Evolutionary conservation across 2,797 vertebrate genomes (phyloP).

Genomic region (Jordanella pulchra): DNA sequence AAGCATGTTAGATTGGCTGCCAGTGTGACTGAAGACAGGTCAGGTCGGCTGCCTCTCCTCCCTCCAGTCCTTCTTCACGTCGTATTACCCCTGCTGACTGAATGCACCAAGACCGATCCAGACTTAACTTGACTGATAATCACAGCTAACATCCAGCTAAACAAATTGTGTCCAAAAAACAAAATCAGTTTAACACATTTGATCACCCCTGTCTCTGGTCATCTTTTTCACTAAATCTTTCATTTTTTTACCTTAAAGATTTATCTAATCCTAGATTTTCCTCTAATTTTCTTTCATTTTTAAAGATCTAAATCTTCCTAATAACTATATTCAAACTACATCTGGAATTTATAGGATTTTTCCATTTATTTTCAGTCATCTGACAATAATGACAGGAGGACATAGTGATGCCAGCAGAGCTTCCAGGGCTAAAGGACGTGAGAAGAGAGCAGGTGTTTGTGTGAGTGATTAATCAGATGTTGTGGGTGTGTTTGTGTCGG

Average conservation of each 20-base stretch:
- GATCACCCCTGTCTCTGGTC: too few species aligned
- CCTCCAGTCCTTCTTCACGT: too few species aligned
- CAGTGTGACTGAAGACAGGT: too few species aligned
- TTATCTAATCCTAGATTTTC: background rate
- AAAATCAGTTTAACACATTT: too few species aligned
- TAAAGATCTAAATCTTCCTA: background rate
- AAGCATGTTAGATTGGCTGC: too few species aligned
- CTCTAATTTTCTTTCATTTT: background rate
- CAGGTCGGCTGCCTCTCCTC: too few species aligned
- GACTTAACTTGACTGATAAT: too few species aligned
- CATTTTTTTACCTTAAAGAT: background rate
- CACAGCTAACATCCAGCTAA: too few species aligned
- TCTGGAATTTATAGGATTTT: background rate
- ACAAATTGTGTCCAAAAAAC: too few species aligned
- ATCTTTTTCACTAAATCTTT: too few species aligned
- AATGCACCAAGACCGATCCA: too few species aligned
- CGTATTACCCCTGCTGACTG: too few species aligned
- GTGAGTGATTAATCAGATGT: conserved; percentile 22
- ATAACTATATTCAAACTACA: background rate
- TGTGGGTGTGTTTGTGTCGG: background rate
- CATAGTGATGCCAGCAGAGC: background rate
- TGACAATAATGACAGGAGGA: background rate
- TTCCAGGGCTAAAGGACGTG: background rate
- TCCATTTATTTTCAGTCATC: background rate
- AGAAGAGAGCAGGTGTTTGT: conserved; percentile 1